Percentiles rank a stretch among this genome's conserved stretches.
Conservation (phyloP, 2,113 vertebrate species). For the Leiothrix lutea region DNA sequence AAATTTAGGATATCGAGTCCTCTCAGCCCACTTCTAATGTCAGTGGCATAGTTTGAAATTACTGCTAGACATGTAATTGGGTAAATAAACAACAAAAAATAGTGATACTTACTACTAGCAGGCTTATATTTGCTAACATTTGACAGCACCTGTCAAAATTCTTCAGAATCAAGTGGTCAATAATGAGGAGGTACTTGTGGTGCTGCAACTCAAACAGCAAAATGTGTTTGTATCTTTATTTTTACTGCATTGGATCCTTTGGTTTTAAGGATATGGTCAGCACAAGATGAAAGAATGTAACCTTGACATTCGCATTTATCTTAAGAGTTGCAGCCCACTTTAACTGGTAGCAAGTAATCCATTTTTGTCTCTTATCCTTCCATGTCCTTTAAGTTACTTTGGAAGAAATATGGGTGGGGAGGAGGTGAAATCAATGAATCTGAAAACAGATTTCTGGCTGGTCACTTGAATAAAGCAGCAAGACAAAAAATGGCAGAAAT, state of each 20-base stretch:
- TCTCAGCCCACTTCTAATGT: not conserved
- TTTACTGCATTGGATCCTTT: not conserved
- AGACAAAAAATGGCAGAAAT: not conserved
- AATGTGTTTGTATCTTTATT: not conserved
- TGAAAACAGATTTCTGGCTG: not conserved
- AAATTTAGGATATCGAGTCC: not conserved
- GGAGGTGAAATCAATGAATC: not conserved
- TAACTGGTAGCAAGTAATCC: not conserved
- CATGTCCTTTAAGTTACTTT: not conserved
- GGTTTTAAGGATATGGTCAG: not conserved
- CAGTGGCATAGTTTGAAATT: not conserved
- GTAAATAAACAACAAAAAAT: not conserved
- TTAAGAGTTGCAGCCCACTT: not conserved
- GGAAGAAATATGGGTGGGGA: not conserved
- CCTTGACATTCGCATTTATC: not conserved
- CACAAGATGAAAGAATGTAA: not conserved
- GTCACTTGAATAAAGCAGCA: not conserved
- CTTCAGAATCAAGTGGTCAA: not conserved
- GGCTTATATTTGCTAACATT: not conserved
- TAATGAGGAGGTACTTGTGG: not conserved
- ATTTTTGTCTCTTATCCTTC: not conserved
- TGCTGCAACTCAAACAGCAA: not conserved
- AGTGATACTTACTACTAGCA: not conserved
- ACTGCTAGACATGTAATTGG: not conserved
- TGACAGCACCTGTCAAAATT: not conserved